These are phyloP conservation scores for Thalassarche chlororhynchos DNA, from an alignment of 2,113 vertebrate species.

Conservation along the genomic window DNA sequence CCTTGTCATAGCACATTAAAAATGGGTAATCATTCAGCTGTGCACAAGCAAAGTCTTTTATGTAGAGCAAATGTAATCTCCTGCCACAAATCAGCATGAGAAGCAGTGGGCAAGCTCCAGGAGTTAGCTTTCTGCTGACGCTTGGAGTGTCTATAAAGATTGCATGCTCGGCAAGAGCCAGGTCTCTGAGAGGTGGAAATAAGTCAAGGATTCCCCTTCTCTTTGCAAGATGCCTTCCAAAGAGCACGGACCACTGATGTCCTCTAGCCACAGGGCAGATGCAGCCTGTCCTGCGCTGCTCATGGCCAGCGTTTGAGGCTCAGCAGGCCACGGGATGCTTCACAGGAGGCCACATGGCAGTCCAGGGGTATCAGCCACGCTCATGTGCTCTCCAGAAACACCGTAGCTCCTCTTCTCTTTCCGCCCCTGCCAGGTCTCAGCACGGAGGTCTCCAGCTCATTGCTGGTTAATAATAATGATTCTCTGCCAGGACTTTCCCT, in stretches of 20 bases:
- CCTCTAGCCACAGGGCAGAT: not conserved
- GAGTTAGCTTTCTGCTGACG: not conserved
- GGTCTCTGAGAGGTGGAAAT: not conserved
- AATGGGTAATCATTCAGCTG: conserved; percentile 16
- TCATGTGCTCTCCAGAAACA: not conserved
- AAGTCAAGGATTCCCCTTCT: not conserved
- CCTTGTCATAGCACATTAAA: conserved; percentile 55
- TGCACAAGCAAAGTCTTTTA: conserved; percentile 7
- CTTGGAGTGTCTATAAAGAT: not conserved
- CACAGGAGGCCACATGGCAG: not conserved
- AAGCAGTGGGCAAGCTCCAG: not conserved
- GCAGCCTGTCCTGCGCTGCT: accelerated
- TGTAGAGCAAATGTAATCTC: not conserved
- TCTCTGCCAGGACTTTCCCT: not conserved
- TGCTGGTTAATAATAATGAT: not conserved
- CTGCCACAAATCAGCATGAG: not conserved
- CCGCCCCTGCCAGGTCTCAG: not conserved
- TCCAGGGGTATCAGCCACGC: not conserved
- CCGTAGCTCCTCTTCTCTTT: not conserved
- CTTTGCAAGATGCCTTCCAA: not conserved
- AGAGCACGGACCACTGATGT: not conserved
- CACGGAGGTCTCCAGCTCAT: not conserved
- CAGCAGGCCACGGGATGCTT: accelerated
- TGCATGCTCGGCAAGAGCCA: not conserved
- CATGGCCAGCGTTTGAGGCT: not conserved